Conservation (phyloP, 2,113 vertebrate species). For the Sphaerodactylus townsendi region DNA sequence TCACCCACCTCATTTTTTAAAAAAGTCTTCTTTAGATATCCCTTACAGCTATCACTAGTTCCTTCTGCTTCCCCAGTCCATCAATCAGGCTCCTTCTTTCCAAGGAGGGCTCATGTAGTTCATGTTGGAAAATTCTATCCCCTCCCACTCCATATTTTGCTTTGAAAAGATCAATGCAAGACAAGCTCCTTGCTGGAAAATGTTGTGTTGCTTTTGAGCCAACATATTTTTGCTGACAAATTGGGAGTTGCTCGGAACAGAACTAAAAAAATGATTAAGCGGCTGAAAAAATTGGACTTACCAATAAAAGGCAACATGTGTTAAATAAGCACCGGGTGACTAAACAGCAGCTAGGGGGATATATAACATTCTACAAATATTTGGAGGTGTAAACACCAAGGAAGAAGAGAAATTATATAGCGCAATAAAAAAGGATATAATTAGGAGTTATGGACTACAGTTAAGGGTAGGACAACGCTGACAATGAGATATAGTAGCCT, state of each 20-base stretch:
- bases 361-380: slow-evolving; percentile 23
- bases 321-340: slow-evolving; percentile 1
- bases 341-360: neutral
- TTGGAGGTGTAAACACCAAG: slow-evolving; percentile 5
- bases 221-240: neutral
- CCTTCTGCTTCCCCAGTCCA: no score
- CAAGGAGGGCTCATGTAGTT: neutral
- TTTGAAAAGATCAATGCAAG: neutral
- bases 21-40: no score
- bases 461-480: neutral
- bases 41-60: no score
- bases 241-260: neutral
- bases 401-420: neutral
- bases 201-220: neutral
- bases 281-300: neutral
- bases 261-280: slow-evolving; percentile 6
- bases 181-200: neutral
- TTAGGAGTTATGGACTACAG: slow-evolving; percentile 22
- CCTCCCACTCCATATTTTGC: neutral
- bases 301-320: neutral
- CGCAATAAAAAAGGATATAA: neutral
- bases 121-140: neutral
- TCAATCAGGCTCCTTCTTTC: neutral
- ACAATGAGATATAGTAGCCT: neutral
- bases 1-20: no score